phyloP scores from a whole-genome alignment of 2,113 vertebrate species.

The Pongo pygmaeus region DNA sequence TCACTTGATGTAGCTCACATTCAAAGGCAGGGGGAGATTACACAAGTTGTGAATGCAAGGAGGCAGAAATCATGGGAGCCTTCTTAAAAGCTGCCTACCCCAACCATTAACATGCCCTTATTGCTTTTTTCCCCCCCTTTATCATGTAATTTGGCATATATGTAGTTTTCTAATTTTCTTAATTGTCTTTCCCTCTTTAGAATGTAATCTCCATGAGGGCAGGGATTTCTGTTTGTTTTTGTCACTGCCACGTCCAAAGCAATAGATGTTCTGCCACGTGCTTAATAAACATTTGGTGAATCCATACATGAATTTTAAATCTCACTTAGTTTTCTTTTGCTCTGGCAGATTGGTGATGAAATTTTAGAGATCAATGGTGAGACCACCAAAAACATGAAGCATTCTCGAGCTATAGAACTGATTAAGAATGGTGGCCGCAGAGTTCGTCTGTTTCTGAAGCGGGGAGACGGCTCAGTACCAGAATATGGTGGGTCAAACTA shows the following conservation, averaged over 20 bases:
- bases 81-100: background rate
- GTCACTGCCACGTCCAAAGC: background rate
- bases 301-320: background rate
- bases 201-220: background rate
- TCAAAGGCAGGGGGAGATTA: background rate
- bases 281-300: background rate
- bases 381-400: conserved; percentile 99
- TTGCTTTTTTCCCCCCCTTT: background rate
- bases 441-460: conserved; percentile 96
- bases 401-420: conserved; percentile 98
- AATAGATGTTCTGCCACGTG: background rate
- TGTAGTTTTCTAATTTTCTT: background rate
- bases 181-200: background rate
- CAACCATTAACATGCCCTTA: too few relatives aligned
- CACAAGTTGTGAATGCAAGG: background rate
- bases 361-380: conserved; percentile 99
- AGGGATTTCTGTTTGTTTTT: background rate
- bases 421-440: conserved; percentile 98
- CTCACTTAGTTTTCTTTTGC: conserved; percentile 41
- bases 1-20: background rate
- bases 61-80: background rate
- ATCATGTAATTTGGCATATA: background rate
- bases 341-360: conserved; percentile 94
- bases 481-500: conserved; percentile 99
- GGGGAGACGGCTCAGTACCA: conserved; percentile 98